These are phyloP conservation scores for Psephotus haematonotus DNA, from an alignment of 2,113 vertebrate genomes.

Conservation along the genomic window DNA sequence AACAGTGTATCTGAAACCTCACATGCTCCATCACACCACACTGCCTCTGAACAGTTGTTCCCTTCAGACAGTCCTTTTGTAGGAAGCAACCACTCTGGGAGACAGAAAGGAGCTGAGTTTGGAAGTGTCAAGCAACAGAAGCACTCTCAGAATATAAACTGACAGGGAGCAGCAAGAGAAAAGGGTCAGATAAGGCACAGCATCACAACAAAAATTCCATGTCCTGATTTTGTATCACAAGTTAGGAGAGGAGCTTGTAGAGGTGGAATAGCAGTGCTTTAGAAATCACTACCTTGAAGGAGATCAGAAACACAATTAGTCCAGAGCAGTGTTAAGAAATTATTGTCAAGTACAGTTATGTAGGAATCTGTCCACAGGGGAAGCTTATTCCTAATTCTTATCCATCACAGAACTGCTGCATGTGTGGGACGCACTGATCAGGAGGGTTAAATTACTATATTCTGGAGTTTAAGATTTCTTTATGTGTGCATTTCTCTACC, in stretches of 20 bases:
- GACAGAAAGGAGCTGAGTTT: not conserved
- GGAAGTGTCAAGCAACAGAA: not conserved
- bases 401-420: not conserved
- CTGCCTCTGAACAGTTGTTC: not conserved
- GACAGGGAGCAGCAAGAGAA: not conserved
- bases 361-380: not conserved
- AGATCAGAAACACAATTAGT: not conserved
- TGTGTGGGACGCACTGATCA: not conserved
- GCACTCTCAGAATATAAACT: not conserved
- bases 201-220: not conserved
- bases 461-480: not conserved
- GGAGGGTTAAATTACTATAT: not conserved
- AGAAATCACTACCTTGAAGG: not conserved
- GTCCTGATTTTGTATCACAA: not conserved
- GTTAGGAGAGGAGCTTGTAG: not conserved
- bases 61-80: not conserved
- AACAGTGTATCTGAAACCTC: not conserved
- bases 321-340: not conserved
- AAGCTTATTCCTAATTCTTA: not conserved
- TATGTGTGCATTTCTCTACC: not conserved
- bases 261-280: not conserved
- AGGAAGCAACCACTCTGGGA: not conserved
- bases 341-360: not conserved
- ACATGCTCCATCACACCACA: rapidly evolving
- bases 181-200: not conserved